Evolutionary conservation across 2,888 invertebrate genomes (phyloP), one percentile per base, ranked within the genome.

Genomic region (Conus canariensis): DNA sequence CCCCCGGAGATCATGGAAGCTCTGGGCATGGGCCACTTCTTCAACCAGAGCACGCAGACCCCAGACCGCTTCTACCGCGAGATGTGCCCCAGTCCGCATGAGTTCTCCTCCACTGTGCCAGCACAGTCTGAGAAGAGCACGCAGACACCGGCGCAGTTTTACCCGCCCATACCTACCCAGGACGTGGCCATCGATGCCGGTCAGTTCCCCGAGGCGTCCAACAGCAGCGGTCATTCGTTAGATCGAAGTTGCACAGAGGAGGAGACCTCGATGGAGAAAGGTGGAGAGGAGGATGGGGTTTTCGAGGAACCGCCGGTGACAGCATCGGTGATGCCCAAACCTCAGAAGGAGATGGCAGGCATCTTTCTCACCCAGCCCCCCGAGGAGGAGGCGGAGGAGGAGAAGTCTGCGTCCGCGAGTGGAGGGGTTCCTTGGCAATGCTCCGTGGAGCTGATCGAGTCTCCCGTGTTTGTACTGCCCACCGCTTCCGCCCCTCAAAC

Each of bases 151-250:
- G 90, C 90, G 9, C 90, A 90, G 30, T 92, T 92, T 87, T 92
- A 92, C 85, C 92, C 92, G 19, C 92, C 92, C 5, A 92, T 92
- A 82, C 92, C 92, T 19, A 92, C 92, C 4, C 92, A 92, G 74
- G 90, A 92, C 74, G 90, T 91, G 12, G 92, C 87, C 80, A 92
- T 92, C 59, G 92, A 92, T 87, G 92, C 92, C n/a, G 91, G 91
- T 22, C 92, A 92, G 90, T 92, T 92, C 25, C 90, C 90, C 14
- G 92, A 92, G 56, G 89, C 86, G 67, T 67, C 80, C 9, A 88
- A 88, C 64, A 91, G 92, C n/a, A 45, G 80, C 8, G 45, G 45
- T 45, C 45, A 45, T 45, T 45, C 45, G 45, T 22, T 74, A 9
- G 22, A 22, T 77, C 19, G 67, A 6, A 16, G 67, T 14, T 16